These are phyloP conservation scores for Anthoscopus minutus DNA, from an alignment of 2,113 vertebrate genomes.

Conservation along the genomic window DNA sequence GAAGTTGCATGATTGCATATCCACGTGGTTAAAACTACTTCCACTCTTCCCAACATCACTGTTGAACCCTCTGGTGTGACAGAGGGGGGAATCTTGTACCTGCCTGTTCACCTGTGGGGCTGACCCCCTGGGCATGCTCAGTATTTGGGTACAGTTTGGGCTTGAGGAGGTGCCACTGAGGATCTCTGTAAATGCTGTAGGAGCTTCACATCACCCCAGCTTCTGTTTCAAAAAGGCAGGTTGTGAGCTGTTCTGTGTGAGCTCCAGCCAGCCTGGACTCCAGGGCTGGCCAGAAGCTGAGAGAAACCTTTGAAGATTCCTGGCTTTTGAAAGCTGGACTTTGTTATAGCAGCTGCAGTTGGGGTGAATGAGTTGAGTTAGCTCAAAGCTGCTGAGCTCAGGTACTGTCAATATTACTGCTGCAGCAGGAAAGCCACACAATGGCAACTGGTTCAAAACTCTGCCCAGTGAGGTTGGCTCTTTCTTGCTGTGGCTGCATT, in stretches of 20 bases:
- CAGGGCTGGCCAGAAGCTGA: background rate
- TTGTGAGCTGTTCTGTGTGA: background rate
- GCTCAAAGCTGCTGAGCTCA: background rate
- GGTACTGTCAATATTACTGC: background rate
- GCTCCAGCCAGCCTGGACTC: background rate
- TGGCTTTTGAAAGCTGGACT: background rate
- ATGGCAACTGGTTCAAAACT: background rate
- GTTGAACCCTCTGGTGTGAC: background rate
- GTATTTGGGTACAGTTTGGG: background rate
- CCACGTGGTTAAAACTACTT: background rate
- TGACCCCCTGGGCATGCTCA: rapidly evolving
- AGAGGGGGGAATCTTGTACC: background rate
- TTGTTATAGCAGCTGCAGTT: background rate
- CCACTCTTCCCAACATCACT: background rate
- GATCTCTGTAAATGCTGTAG: background rate
- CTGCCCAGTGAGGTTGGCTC: background rate
- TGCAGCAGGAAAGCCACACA: background rate
- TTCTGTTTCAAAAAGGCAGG: background rate
- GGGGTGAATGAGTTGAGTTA: background rate
- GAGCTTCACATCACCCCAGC: background rate
- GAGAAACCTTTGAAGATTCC: background rate
- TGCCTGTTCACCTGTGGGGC: background rate
- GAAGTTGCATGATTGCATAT: background rate
- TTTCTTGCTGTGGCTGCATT: background rate
- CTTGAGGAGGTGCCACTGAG: background rate